Evolutionary conservation across 2,113 vertebrate species (phyloP), one percentile per base, ranked within the genome.

Genomic region (Cairina moschata): DNA sequence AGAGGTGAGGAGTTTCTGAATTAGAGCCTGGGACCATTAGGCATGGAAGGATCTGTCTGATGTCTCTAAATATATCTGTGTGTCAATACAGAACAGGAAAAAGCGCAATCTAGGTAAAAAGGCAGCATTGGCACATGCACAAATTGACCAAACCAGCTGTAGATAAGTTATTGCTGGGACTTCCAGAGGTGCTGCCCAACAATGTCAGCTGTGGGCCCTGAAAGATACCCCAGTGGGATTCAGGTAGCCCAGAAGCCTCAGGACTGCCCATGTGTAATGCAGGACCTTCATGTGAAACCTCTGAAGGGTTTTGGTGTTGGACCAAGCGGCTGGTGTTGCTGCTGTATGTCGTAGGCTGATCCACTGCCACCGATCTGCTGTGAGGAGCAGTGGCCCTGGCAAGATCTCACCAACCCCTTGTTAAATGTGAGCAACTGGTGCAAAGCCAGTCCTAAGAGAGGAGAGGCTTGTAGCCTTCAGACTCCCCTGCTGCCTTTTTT

Each of bases 191-290:
- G n/a, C 8, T 62, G 21, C 11, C n/a, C 40, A 34, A 17, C 28
- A 22, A 36, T 6, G 29, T 59, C 52, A 72, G 7, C 34, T 40
- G 13, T 0, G 1, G 34, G 29, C 50, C 48, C 29, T 50, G 42
- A 29, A 62, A 17, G 23, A n/a, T 25, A 2, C 3, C 10, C 29
- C 6, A 3, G 7, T 23, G 44, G 50, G 59, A 44, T 72, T 85
- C 11, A 4, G n/a, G 22, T 60, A 23, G 23, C 52, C 2, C 3
- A 13, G 56, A 67, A 36, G 13, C 15, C 15, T 8, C 34, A 21
- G n/a, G 4, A 10, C 16, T 46, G 29, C 17, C 46, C 2, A 10
- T 36, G 12, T 40, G 11, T 10, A 0, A 0, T 7, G 22, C 21
- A 20, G 36, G 62, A 50, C 32, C 18, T 17, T 6, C 8, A 3